Evolutionary conservation across 2,113 vertebrate genomes (phyloP), one percentile per base, ranked within the genome.

Genomic region (Butorides virescens): DNA sequence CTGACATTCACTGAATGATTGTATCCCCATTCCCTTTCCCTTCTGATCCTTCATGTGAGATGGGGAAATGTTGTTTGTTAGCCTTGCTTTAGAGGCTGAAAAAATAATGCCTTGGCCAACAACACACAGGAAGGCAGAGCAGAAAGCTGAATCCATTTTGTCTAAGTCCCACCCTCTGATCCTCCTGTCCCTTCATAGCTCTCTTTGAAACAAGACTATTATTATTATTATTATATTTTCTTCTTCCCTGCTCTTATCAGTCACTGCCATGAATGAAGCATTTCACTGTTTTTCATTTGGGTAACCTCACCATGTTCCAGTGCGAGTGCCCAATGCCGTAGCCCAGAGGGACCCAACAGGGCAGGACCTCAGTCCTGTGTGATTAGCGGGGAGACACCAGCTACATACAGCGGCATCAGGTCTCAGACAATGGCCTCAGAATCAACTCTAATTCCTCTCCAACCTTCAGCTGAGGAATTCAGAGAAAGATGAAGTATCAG

Each of bases 1-100:
- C 83, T 84, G 89, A 91, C 86, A 93, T 86, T 77, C 83, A 71
- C 26, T 58, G 91, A 93, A 49, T 37, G 46, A 89, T 74, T 86
- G 79, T 71, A 77, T 91, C 56, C 50, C 27, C 59, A 11, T 91
- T 92, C 46, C 36, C 37, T 82, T 88, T 92, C 49, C 25, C 18
- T 92, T 94, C 55, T 1, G 1, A 90, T 83, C 50, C 50, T 91
- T 94, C 49, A 49, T 53, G 58, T 74, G 63, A 88, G 46, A 73
- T 59, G 65, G 32, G 29, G 15, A 88, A 90, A 73, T 30, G 67
- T 20, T 90, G 49, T 83, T 93, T 90, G 49, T 80, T 93, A 86
- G 67, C 49, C 26, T 91, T 76, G 37, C 50, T 86, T 76, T 68
- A 77, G 37, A 74, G 37, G 18, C 36, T 37, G 74, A 29, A 85